Evolutionary conservation across 2,797 vertebrate species (phyloP).

Genomic region (Poeciliopsis presidionis): DNA sequence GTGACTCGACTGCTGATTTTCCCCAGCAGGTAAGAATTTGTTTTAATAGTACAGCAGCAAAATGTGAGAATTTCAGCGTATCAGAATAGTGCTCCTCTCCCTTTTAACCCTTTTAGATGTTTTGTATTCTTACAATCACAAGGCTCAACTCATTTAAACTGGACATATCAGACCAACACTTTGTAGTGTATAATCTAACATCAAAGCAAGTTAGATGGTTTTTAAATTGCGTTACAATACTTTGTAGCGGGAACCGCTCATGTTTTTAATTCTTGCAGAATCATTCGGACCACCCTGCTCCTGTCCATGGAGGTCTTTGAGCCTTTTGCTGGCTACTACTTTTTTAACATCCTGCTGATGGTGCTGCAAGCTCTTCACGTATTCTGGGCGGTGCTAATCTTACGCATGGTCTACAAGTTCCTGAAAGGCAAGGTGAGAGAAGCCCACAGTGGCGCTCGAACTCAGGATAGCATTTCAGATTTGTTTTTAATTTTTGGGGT

Average conservation of each 20-base stretch:
- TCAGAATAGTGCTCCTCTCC: neutral
- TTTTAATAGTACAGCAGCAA: neutral
- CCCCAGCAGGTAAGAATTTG: slow-evolving; percentile 85
- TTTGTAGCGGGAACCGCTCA: neutral
- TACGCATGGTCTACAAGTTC: slow-evolving; percentile 89
- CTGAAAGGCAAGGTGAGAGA: slow-evolving; percentile 85
- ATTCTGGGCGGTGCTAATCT: slow-evolving; percentile 92
- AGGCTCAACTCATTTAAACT: neutral
- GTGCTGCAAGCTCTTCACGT: slow-evolving; percentile 88
- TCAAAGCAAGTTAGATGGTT: neutral
- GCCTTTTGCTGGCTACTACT: slow-evolving; percentile 91
- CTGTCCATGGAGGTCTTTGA: slow-evolving; percentile 85
- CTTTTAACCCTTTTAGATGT: neutral
- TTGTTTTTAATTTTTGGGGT: neutral
- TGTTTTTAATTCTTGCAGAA: slow-evolving; percentile 70
- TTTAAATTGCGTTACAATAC: neutral
- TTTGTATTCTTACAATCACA: neutral
- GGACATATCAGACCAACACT: neutral
- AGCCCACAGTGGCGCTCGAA: neutral
- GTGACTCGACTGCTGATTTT: slow-evolving; percentile 86
- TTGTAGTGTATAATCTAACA: neutral
- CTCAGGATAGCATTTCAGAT: neutral
- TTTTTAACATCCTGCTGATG: slow-evolving; percentile 87
- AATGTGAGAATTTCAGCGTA: neutral
- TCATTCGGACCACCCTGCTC: slow-evolving; percentile 88